phyloP scores from a whole-genome alignment of 2,888 invertebrate species.

The Volucella bombylans region DNA sequence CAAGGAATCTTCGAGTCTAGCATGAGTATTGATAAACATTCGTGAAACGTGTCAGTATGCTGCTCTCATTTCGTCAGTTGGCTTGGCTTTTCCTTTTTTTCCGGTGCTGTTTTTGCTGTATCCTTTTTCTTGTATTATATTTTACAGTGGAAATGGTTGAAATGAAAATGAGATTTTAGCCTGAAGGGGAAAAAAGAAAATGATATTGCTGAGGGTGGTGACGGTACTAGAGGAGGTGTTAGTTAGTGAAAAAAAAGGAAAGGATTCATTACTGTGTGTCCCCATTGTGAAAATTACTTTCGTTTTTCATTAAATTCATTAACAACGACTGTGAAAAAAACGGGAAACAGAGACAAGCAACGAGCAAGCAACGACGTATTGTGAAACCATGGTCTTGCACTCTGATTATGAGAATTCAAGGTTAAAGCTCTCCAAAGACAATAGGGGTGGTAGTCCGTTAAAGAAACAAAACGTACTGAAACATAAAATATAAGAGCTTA shows the following conservation, averaged over 20 bases:
- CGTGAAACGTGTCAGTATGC: slow-evolving; percentile 70
- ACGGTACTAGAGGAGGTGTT: too few species aligned
- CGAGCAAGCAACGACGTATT: not conserved
- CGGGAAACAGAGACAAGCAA: slow-evolving; percentile 5
- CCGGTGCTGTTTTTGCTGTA: not conserved
- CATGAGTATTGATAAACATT: slow-evolving; percentile 72
- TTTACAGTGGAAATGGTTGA: slow-evolving; percentile 51
- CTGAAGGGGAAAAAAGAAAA: slow-evolving; percentile 56
- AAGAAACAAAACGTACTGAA: not conserved
- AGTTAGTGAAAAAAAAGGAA: slow-evolving; percentile 29
- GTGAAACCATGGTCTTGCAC: slow-evolving; percentile 47
- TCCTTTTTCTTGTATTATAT: slow-evolving; percentile 15
- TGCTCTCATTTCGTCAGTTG: slow-evolving; percentile 69
- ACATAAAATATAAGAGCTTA: too few species aligned
- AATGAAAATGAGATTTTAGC: slow-evolving; percentile 68
- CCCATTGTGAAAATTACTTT: slow-evolving; percentile 67
- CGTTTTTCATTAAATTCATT: slow-evolving; percentile 73
- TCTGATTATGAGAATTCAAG: slow-evolving; percentile 38
- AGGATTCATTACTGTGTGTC: slow-evolving; percentile 72
- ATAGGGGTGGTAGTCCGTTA: slow-evolving; percentile 17
- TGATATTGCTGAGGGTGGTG: slow-evolving; percentile 58
- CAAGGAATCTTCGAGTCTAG: slow-evolving; percentile 42
- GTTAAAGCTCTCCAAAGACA: slow-evolving; percentile 47
- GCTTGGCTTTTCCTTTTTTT: slow-evolving; percentile 27
- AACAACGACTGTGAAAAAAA: slow-evolving; percentile 46